Evolutionary conservation across 2,113 vertebrate species (phyloP).

Genomic region (Periophthalmus modestus): DNA sequence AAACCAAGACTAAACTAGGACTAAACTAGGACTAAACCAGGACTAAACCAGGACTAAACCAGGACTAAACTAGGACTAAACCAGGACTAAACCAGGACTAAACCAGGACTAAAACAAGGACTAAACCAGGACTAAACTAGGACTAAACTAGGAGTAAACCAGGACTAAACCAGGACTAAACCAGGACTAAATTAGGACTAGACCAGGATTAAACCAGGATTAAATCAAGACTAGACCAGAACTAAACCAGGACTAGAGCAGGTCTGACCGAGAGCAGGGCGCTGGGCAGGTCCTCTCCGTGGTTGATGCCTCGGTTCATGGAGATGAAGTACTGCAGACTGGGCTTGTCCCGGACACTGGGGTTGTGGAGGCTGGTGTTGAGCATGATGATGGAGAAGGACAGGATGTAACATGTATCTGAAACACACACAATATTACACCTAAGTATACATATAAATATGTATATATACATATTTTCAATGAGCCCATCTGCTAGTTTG

Average conservation of each 20-base stretch:
- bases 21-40: not conserved
- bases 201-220: not conserved
- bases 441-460: too few relatives aligned
- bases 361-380: slow-evolving; percentile 96
- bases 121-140: not conserved
- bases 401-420: slow-evolving; percentile 96
- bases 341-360: slow-evolving; percentile 90
- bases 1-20: not conserved
- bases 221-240: not conserved
- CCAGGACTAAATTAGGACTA: not conserved
- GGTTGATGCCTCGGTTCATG: slow-evolving; percentile 92
- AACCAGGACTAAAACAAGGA: not conserved
- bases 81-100: not conserved
- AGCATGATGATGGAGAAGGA: slow-evolving; percentile 97
- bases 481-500: too few relatives aligned
- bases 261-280: slow-evolving; percentile 84
- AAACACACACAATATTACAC: slow-evolving; percentile 2
- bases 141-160: not conserved
- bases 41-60: too few relatives aligned
- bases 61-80: not conserved
- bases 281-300: slow-evolving; percentile 82
- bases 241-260: not conserved
- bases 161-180: not conserved
- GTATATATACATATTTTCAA: too few relatives aligned
- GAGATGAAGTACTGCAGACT: slow-evolving; percentile 86